Percentiles rank a stretch among this genome's conserved stretches.
Conservation (phyloP, 2,888 invertebrate genomes). For the Mystacides longicornis region DNA sequence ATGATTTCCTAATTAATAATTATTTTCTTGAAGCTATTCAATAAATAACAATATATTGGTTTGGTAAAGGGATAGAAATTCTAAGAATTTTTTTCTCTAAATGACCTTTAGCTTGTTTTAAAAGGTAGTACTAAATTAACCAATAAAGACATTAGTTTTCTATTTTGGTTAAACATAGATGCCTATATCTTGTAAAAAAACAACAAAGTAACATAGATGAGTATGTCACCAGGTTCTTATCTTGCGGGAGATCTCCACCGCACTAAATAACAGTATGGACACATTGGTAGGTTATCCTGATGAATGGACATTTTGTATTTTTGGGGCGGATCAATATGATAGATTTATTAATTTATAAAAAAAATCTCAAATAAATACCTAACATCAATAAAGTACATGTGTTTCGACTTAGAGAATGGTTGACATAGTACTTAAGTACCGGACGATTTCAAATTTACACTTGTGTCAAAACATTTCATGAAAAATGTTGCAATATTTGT, state of each 20-base stretch:
- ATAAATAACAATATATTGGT: not conserved
- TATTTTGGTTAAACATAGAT: too few relatives aligned
- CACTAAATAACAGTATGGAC: not conserved
- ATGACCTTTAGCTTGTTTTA: not conserved
- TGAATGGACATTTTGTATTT: not conserved
- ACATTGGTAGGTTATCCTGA: not conserved
- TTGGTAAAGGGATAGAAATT: not conserved
- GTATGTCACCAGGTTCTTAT: not conserved
- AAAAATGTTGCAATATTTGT: too few relatives aligned
- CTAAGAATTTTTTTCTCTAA: not conserved
- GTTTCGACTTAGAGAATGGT: too few relatives aligned
- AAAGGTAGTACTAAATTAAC: not conserved
- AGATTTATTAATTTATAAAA: not conserved
- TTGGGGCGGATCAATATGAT: not conserved
- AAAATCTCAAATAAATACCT: too few relatives aligned
- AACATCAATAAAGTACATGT: too few relatives aligned
- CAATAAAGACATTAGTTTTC: not conserved
- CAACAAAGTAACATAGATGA: slow-evolving; percentile 1
- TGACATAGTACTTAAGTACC: too few relatives aligned
- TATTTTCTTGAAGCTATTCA: not conserved
- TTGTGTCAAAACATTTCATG: too few relatives aligned
- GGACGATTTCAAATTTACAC: too few relatives aligned
- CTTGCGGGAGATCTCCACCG: not conserved
- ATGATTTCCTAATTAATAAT: too few relatives aligned
- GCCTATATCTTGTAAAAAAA: not conserved